Conservation (phyloP, 2,888 invertebrate species). For the Cataglyphis rosenhaueri region DNA sequence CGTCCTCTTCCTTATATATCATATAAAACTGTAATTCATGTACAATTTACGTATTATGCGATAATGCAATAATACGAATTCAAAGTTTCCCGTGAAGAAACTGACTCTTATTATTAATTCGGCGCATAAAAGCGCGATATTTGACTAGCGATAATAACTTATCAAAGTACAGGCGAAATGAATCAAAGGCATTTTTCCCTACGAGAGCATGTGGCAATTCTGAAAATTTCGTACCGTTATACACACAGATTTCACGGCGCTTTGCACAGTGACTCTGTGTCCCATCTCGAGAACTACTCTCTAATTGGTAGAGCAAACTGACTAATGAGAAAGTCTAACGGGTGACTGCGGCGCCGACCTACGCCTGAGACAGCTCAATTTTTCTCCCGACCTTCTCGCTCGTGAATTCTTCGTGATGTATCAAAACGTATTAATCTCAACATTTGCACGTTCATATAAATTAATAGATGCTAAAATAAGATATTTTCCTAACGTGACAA, state of each 20-base stretch:
- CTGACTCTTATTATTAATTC: neutral
- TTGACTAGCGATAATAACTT: neutral
- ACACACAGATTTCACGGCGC: constrained; percentile 61
- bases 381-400: constrained; percentile 52
- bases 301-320: constrained; percentile 73
- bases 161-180: neutral
- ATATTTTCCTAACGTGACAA: neutral
- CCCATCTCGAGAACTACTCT: constrained; percentile 68
- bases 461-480: constrained; percentile 24
- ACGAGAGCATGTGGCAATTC: constrained; percentile 35
- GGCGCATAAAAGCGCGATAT: neutral
- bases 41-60: neutral
- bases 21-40: constrained; percentile 4
- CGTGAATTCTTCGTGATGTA: constrained; percentile 35
- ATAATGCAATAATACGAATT: neutral
- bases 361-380: constrained; percentile 59
- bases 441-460: constrained; percentile 62
- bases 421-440: constrained; percentile 53
- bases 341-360: constrained; percentile 56
- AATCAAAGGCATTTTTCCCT: neutral
- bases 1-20: neutral
- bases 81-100: neutral
- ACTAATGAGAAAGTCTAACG: constrained; percentile 72
- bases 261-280: constrained; percentile 71
- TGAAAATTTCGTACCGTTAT: constrained; percentile 70